Conservation (phyloP, 2,113 vertebrate genomes). For the Aldabrachelys gigantea region DNA sequence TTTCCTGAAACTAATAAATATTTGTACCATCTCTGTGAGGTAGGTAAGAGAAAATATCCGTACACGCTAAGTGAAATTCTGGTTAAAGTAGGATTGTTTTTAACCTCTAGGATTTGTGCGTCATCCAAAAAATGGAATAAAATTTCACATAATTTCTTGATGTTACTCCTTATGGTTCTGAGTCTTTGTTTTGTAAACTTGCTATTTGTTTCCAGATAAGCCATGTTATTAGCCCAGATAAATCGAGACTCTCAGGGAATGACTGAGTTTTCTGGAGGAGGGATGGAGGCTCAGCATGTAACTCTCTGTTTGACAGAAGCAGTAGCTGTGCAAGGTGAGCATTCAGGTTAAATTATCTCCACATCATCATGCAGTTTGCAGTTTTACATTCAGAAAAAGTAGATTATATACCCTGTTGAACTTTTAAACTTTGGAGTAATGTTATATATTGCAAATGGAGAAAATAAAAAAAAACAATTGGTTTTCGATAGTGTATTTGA, state of each 20-base stretch:
- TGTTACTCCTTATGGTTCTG: not conserved
- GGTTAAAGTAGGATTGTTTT: not conserved
- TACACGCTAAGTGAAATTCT: not conserved
- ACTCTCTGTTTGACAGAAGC: slow-evolving; percentile 96
- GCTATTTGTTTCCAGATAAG: slow-evolving; percentile 81
- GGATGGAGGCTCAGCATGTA: slow-evolving; percentile 93
- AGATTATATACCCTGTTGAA: not conserved
- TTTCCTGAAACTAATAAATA: not conserved
- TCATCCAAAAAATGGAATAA: not conserved
- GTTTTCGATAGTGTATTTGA: not conserved
- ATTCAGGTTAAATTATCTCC: slow-evolving; percentile 33
- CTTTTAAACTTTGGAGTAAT: not conserved
- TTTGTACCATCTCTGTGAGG: not conserved
- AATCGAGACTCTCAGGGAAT: slow-evolving; percentile 98
- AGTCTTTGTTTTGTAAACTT: slow-evolving; percentile 15
- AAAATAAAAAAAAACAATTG: not conserved
- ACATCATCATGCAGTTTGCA: not conserved
- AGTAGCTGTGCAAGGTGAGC: slow-evolving; percentile 92
- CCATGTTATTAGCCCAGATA: slow-evolving; percentile 98
- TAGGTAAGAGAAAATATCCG: not conserved
- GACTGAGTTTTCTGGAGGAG: slow-evolving; percentile 95
- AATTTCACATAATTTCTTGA: not conserved
- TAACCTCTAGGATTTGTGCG: not conserved
- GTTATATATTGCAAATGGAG: not conserved
- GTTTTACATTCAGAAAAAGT: not conserved